Percentiles rank a stretch among this genome's conserved stretches.
Evolutionary conservation across 2,113 vertebrate genomes (phyloP).

Genomic region (Nycticryphes semicollaris): DNA sequence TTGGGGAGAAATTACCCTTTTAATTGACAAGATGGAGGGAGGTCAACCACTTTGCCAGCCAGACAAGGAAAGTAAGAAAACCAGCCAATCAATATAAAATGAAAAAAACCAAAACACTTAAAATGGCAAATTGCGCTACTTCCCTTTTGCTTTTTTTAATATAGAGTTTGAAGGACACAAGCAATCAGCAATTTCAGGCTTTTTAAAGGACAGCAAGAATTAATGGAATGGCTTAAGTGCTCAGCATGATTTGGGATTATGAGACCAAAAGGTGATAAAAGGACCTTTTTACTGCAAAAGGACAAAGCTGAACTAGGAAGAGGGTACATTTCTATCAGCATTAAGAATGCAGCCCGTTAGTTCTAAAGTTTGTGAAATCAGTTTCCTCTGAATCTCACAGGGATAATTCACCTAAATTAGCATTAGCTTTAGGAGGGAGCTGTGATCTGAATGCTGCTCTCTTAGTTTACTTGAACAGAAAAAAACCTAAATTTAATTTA

Average conservation of each 20-base stretch:
- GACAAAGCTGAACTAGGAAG: constrained; percentile 8
- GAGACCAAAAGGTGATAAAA: constrained; percentile 32
- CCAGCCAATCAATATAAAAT: neutral
- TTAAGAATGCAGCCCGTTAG: constrained; percentile 45
- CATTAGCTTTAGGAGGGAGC: constrained; percentile 32
- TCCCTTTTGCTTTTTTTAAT: neutral
- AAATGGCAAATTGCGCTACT: neutral
- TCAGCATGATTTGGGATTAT: constrained; percentile 42
- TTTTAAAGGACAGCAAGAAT: constrained; percentile 2
- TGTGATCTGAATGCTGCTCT: constrained; percentile 46
- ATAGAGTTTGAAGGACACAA: neutral
- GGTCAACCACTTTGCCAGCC: neutral
- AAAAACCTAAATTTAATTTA: constrained; percentile 29
- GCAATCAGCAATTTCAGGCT: neutral
- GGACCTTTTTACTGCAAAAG: neutral
- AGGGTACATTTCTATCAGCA: constrained; percentile 2
- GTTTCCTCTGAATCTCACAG: constrained; percentile 26
- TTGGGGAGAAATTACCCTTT: neutral
- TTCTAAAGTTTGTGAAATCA: constrained; percentile 28
- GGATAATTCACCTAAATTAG: constrained; percentile 56
- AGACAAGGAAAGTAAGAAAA: neutral
- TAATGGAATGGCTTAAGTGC: constrained; percentile 25
- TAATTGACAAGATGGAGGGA: neutral
- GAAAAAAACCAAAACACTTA: rapidly evolving
- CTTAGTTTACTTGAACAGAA: constrained; percentile 29